Evolutionary conservation across 2,113 vertebrate genomes (phyloP), one percentile per base, ranked within the genome.

Genomic region (Tor tambroides): DNA sequence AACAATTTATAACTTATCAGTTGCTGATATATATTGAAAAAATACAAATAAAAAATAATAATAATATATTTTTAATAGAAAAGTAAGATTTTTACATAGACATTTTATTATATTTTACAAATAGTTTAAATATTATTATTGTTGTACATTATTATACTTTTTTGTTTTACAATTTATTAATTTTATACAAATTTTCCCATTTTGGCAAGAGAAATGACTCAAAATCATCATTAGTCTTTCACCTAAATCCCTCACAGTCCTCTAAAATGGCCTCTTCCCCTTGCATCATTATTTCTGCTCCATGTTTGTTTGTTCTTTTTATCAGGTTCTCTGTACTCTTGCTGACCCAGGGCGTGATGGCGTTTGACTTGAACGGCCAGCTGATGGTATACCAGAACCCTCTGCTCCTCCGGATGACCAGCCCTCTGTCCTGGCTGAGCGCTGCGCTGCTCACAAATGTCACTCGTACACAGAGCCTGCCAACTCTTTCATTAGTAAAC

Each of bases 401-500:
- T 69, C 38, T 72, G 78, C 85, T 71, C 82, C 81, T 87, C 65
- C 46, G 59, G 85, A 38, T 76, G 83, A 56, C 80, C 71, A 43
- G 85, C 26, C 78, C 63, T 87, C 76, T 69, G 28, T 56, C 77
- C 67, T 88, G 80, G 79, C 71, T n/a, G 65, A 80, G 75, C n/a
- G 21, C 59, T 78, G 79, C 65, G 56, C 87, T 74, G 38, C 77
- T 86, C 85, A 85, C 83, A 86, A 74, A 90, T 85, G 83, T 80
- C 87, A 69, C 72, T 85, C 46, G 2, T 23, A 80, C 81, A 71
- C 84, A 38, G 9, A 63, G 65, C 7, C 74, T 89, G 86, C 86
- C 87, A 87, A 65, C 30, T 81, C 84, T 83, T 61, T 90, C 86
- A 88, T 88, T 89, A 87, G 83, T 79, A 90, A 87, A 87, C 75